These are phyloP conservation scores for Schizotus pectinicornis DNA, from an alignment of 2,888 invertebrate genomes.

Conservation along the genomic window DNA sequence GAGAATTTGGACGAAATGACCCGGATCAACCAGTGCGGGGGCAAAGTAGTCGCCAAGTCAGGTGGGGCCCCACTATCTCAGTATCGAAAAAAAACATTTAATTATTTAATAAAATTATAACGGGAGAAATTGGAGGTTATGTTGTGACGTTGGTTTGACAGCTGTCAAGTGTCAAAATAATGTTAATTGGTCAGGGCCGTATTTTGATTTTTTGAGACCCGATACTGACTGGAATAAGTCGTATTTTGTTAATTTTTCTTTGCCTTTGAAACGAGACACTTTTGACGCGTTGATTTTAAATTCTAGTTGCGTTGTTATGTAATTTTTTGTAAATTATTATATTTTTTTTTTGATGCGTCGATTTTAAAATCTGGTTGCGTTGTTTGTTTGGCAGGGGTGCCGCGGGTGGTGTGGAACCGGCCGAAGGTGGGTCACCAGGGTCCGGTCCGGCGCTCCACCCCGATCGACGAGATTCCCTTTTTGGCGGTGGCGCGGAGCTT, in stretches of 20 bases:
- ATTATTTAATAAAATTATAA: not conserved
- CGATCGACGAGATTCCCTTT: constrained; percentile 93
- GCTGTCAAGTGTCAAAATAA: no score
- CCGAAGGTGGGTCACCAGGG: constrained; percentile 85
- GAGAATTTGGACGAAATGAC: constrained; percentile 83
- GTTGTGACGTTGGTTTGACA: no score
- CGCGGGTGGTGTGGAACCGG: constrained; percentile 96
- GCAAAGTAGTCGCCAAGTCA: constrained; percentile 76
- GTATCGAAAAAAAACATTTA: not conserved
- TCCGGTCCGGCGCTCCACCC: constrained; percentile 87
- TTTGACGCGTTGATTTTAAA: no score
- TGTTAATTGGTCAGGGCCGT: no score
- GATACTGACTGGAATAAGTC: no score
- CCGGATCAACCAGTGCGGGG: constrained; percentile 82
- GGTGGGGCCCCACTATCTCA: constrained; percentile 38
- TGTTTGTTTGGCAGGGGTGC: constrained; percentile 70
- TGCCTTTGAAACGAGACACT: no score
- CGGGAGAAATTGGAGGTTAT: no score
- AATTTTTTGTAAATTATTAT: no score
- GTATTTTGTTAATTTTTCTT: no score
- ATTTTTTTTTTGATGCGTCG: no score
- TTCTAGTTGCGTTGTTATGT: no score
- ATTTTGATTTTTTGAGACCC: no score
- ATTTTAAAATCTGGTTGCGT: not conserved
- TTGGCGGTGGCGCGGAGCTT: constrained; percentile 94